These are phyloP conservation scores for Drosophila suboccidentalis DNA, from an alignment of 2,888 invertebrate species.

Conservation along the genomic window DNA sequence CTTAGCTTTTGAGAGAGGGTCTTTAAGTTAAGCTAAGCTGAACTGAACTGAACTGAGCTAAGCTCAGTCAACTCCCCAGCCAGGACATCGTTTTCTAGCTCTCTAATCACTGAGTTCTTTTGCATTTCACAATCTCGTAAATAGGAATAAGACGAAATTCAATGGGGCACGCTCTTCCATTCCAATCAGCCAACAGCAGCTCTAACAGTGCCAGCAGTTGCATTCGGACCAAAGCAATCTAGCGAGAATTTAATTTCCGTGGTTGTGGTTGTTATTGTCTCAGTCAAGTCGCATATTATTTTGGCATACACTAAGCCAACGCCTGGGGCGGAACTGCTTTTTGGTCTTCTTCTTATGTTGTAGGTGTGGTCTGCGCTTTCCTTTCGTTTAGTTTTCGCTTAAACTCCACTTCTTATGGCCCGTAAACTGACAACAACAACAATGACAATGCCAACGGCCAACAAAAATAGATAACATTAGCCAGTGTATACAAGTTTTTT, in stretches of 20 bases:
- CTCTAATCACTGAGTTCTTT: conserved; percentile 36
- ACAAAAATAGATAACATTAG: conserved; percentile 55
- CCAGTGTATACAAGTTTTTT: conserved; percentile 29
- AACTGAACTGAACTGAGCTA: conserved; percentile 27
- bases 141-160: conserved; percentile 67
- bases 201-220: conserved; percentile 31
- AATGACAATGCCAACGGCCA: conserved; percentile 25
- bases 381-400: conserved; percentile 58
- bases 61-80: conserved; percentile 36
- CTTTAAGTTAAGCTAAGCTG: conserved; percentile 18
- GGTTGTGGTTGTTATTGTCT: conserved; percentile 41
- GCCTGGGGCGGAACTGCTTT: conserved; percentile 6
- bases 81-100: conserved; percentile 25
- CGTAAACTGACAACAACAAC: conserved; percentile 13
- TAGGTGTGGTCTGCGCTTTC: conserved; percentile 42
- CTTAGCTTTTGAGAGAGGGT: conserved; percentile 44
- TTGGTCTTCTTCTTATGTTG: no score
- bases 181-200: conserved; percentile 52
- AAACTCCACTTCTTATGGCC: conserved; percentile 64
- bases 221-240: conserved; percentile 45
- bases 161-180: conserved; percentile 44
- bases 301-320: conserved; percentile 49
- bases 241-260: conserved; percentile 58
- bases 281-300: conserved; percentile 55
- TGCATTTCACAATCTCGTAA: conserved; percentile 74